Evolutionary conservation across 2,888 invertebrate species (phyloP).

Genomic region (Ophion costatus): DNA sequence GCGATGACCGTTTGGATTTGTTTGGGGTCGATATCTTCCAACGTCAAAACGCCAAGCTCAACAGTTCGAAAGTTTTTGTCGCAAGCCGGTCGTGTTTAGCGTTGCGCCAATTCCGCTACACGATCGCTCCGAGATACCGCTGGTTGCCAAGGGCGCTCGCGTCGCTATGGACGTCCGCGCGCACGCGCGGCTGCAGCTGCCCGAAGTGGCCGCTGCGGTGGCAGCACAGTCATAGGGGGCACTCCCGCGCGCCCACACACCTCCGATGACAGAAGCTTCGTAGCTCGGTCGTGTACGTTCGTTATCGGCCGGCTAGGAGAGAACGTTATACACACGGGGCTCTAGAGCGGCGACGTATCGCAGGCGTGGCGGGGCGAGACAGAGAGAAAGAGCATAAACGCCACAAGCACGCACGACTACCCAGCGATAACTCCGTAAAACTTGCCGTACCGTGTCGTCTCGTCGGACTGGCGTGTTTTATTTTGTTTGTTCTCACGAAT

Average conservation of each 20-base stretch:
- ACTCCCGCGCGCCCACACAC: slow-evolving; percentile 12
- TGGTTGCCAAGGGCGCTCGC: background rate
- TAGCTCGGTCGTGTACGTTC: slow-evolving; percentile 53
- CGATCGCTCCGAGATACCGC: background rate
- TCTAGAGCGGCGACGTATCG: slow-evolving; percentile 48
- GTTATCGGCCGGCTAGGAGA: slow-evolving; percentile 69
- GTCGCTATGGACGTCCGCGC: background rate
- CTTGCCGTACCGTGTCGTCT: background rate
- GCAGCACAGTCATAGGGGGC: slow-evolving; percentile 22
- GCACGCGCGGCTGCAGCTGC: background rate
- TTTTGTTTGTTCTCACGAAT: too few relatives aligned
- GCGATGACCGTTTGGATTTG: too few relatives aligned
- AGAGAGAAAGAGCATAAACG: slow-evolving; percentile 52
- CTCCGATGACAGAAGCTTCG: slow-evolving; percentile 30
- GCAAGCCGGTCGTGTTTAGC: too few relatives aligned
- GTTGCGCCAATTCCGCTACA: background rate
- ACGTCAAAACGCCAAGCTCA: too few relatives aligned
- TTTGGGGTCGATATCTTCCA: too few relatives aligned
- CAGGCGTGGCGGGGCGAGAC: slow-evolving; percentile 70
- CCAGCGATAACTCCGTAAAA: background rate
- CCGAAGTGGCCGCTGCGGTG: background rate
- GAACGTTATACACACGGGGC: background rate
- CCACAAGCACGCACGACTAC: background rate
- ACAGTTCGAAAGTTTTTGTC: too few relatives aligned
- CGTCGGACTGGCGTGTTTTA: background rate